Conservation (phyloP, 2,113 vertebrate genomes). For the Saccopteryx bilineata region DNA sequence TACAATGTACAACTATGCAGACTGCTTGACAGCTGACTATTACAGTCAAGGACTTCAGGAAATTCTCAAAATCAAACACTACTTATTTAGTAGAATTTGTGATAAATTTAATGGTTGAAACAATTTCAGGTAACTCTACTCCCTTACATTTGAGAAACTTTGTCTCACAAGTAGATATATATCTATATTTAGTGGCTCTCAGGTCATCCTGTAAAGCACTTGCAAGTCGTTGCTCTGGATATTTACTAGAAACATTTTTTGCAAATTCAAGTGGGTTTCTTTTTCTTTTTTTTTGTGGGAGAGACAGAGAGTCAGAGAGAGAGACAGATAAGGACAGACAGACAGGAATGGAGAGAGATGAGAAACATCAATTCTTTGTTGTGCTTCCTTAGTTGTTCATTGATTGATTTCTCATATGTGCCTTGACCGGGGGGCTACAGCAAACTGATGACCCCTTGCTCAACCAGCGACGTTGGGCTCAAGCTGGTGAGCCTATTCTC, state of each 20-base stretch:
- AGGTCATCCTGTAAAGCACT: background rate
- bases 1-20: background rate
- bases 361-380: no score
- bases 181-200: background rate
- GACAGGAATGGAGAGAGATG: no score
- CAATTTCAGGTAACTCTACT: background rate
- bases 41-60: background rate
- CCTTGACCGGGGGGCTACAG: no score
- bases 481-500: no score
- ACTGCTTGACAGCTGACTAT: background rate
- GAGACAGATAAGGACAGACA: no score
- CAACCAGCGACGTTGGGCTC: no score
- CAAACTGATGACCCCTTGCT: no score
- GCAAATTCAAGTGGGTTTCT: background rate
- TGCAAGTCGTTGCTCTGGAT: background rate
- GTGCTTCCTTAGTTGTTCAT: no score
- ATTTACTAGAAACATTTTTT: constrained; percentile 1
- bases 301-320: no score
- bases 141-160: constrained; percentile 10
- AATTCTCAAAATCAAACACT: background rate
- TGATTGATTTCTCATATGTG: no score
- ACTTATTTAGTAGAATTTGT: background rate
- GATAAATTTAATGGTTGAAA: background rate
- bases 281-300: no score
- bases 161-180: background rate